These are phyloP conservation scores for Subanguina moxae DNA, from an alignment of 1,140 invertebrate species.

Conservation along the genomic window DNA sequence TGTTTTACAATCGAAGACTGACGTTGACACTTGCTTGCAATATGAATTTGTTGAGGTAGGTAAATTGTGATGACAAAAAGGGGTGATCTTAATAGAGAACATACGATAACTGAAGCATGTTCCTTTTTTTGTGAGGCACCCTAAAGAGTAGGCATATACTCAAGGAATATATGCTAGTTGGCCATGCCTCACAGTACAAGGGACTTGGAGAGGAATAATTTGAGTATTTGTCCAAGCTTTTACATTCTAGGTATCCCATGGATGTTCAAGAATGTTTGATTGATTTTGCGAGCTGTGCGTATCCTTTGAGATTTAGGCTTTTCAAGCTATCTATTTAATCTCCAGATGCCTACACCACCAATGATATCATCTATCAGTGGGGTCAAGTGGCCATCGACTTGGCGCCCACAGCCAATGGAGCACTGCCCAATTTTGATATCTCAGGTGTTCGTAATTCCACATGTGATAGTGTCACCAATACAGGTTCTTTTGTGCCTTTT, in stretches of 20 bases:
- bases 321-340: neutral
- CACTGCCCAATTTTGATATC: slow-evolving; percentile 47
- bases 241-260: slow-evolving; percentile 74
- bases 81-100: too few relatives aligned
- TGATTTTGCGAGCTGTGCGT: slow-evolving; percentile 81
- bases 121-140: too few relatives aligned
- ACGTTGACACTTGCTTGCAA: slow-evolving; percentile 77
- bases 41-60: slow-evolving; percentile 84
- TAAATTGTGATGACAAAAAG: too few relatives aligned
- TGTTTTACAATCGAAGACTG: slow-evolving; percentile 41
- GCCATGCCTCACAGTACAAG: neutral
- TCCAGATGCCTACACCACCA: slow-evolving; percentile 86
- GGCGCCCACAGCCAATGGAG: slow-evolving; percentile 39
- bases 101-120: too few relatives aligned
- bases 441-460: slow-evolving; percentile 25
- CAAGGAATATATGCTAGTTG: too few relatives aligned
- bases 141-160: too few relatives aligned
- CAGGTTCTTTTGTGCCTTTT: slow-evolving; percentile 25
- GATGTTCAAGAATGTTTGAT: slow-evolving; percentile 86
- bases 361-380: slow-evolving; percentile 86
- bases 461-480: slow-evolving; percentile 42
- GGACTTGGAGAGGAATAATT: too few relatives aligned
- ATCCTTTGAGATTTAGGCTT: slow-evolving; percentile 2
- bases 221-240: neutral
- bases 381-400: slow-evolving; percentile 68